These are phyloP conservation scores for Hermetia illucens DNA, from an alignment of 1,140 invertebrate species.

Conservation along the genomic window DNA sequence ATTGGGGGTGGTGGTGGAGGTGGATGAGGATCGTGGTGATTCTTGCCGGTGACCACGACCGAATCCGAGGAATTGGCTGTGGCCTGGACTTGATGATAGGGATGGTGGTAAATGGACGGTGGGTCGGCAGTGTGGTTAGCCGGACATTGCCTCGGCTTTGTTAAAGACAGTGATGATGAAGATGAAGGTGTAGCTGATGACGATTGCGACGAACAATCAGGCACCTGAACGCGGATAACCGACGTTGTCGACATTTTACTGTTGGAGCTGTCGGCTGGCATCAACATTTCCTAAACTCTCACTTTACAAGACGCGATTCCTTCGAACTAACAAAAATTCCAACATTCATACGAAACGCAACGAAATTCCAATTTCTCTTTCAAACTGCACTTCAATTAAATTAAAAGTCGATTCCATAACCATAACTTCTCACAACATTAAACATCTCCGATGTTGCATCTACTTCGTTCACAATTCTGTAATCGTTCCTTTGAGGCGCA, in stretches of 20 bases:
- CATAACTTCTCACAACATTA: background rate
- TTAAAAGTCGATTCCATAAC: background rate
- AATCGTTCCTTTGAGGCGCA: background rate
- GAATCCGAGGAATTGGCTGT: too few species aligned
- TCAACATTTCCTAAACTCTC: constrained; percentile 19
- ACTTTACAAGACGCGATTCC: background rate
- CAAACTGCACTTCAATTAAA: background rate
- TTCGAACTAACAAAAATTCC: background rate
- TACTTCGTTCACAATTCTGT: background rate
- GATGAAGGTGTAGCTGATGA: background rate
- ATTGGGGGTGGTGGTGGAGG: too few species aligned
- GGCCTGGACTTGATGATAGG: too few species aligned
- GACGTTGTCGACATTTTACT: constrained; percentile 7
- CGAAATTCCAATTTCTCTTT: background rate
- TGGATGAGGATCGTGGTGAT: too few species aligned
- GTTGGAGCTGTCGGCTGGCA: constrained; percentile 30
- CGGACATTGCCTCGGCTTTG: too few species aligned
- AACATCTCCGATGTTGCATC: background rate
- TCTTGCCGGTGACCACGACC: too few species aligned
- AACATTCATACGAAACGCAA: background rate
- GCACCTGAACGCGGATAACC: constrained; percentile 8
- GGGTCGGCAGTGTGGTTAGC: background rate
- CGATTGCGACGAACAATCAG: constrained; percentile 9
- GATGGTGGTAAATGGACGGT: too few species aligned
- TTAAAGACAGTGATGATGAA: background rate